A percentile compares a stretch with the other conserved stretches of the same genome.
Conservation (phyloP, 2,888 invertebrate species). For the Adineta ricciae region DNA sequence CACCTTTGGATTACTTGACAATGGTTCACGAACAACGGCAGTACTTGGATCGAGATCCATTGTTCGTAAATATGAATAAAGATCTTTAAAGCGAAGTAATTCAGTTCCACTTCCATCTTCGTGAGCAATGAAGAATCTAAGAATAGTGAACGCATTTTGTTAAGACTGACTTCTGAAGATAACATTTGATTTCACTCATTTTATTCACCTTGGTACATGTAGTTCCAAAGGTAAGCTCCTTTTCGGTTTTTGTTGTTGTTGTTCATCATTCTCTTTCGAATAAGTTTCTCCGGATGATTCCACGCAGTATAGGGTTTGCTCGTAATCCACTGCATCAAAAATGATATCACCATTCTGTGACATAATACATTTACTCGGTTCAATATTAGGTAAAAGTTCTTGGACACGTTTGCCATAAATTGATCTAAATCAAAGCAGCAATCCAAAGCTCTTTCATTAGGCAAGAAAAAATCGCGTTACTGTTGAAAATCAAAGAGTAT, state of each 20-base stretch:
- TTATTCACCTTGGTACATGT: slow-evolving; percentile 4
- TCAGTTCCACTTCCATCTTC: slow-evolving; percentile 47
- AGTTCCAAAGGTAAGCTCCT: neutral
- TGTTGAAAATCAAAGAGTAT: slow-evolving; percentile 23
- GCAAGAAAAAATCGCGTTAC: no score
- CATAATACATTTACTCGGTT: slow-evolving; percentile 1
- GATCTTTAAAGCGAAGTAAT: slow-evolving; percentile 44
- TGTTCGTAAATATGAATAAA: slow-evolving; percentile 43
- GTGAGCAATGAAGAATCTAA: slow-evolving; percentile 44
- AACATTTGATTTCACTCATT: neutral
- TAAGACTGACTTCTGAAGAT: no score
- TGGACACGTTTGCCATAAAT: neutral
- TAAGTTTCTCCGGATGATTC: slow-evolving; percentile 6
- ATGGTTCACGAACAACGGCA: slow-evolving; percentile 34
- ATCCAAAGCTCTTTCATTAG: neutral
- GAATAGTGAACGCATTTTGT: no score
- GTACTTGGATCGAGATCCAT: slow-evolving; percentile 45
- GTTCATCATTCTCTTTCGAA: neutral
- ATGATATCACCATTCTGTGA: neutral
- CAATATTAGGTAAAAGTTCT: neutral
- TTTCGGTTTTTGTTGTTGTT: neutral
- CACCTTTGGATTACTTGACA: slow-evolving; percentile 33
- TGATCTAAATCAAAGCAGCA: neutral
- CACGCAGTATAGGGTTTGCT: slow-evolving; percentile 12
- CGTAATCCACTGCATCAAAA: neutral